Evolutionary conservation across 2,888 invertebrate genomes (phyloP), one percentile per base, ranked within the genome.

Genomic region (Ophonus ardosiacus): DNA sequence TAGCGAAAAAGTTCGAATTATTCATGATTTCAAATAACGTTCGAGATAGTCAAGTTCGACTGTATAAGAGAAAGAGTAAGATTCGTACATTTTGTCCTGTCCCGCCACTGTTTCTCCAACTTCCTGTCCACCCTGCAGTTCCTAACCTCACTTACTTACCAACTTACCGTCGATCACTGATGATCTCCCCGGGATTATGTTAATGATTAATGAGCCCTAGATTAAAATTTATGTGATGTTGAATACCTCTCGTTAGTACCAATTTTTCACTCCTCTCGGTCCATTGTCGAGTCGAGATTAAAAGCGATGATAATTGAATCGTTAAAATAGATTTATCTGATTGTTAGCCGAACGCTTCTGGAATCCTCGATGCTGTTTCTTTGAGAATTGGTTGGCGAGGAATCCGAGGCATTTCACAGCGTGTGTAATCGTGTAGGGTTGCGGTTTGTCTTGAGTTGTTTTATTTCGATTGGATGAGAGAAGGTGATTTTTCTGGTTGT

Each of bases 241-340:
- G 79, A 79, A 79, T 79, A 79, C 79, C 31, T 38, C 79, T 79
- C 79, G 79, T 79, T 79, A 79, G 79, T 79, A 79, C 59, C 79
- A 79, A 79, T 79, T 79, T 79, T 79, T 79, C 79, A 79, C 71
- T 74, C 17, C 68, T 74, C 40, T 68, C 40, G 43, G 15, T 74
- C 71, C 71, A 74, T 74, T 74, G 71, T 74, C n/a, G 71, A 74
- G 71, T 74, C 40, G 40, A 74, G 71, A 74, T 74, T 74, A 74
- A 74, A 74, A 74, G 71, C 71, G 3, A 74, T 74, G 71, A 74
- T 74, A 74, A 74, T 74, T 74, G 71, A 74, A 74, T 74, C 71
- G 71, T 74, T 74, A 74, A 74, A 74, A 74, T 74, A 18, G 71
- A 74, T 74, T 74, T 74, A 74, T 74, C 71, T 18, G 71, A 74